Base-by-base conservation (phyloP, 2,113 vertebrate genomes). In the Gymnorhina tibicen region DNA sequence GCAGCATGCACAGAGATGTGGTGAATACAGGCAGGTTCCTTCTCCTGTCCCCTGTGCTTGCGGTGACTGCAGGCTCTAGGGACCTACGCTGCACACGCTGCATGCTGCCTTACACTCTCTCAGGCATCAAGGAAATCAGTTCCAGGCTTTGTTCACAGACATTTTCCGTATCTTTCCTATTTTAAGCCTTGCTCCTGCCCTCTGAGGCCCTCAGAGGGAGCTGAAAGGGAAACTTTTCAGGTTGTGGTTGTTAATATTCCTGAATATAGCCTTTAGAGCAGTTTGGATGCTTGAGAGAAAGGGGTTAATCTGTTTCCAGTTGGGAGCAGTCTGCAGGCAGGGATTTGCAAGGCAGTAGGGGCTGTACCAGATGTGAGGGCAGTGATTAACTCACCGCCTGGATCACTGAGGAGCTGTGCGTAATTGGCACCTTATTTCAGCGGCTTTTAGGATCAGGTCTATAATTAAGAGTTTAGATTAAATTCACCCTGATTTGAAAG, bases 391-490 rank as follows among this genome's bases (percentile, higher is more conserved):
- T 89, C 74, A 41, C 58, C 0, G 37, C 84, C 67, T 4, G 5
- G 30, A 58, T 55, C 67, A 69, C 32, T 26, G 74, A 96, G 63
- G 47, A 93, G 50, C 62, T 72, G 46, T 37, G 27, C 1, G 3
- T 81, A 91, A 96, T 79, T 94, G 89, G 85, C 76, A 69, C 77
- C 66, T 95, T 82, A 75, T 89, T 91, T 91, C 92, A 93, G 73
- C 1, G 0, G 7, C 67, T 89, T 94, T 95, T 84, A 89, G 78
- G 82, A 75, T 50, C 26, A 53, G 28, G n/a, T 59, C 49, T 96
- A 21, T 87, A 94, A 91, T 94, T 91, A 94, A 76, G 78, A 86
- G 67, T 62, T 91, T 93, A 75, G 76, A 87, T 93, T 93, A 93
- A 95, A 95, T 85, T 77, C 53, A 66, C 14, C 41, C 60, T 50